Evolutionary conservation across 2,888 invertebrate species (phyloP).

Genomic region (Hyalella azteca): DNA sequence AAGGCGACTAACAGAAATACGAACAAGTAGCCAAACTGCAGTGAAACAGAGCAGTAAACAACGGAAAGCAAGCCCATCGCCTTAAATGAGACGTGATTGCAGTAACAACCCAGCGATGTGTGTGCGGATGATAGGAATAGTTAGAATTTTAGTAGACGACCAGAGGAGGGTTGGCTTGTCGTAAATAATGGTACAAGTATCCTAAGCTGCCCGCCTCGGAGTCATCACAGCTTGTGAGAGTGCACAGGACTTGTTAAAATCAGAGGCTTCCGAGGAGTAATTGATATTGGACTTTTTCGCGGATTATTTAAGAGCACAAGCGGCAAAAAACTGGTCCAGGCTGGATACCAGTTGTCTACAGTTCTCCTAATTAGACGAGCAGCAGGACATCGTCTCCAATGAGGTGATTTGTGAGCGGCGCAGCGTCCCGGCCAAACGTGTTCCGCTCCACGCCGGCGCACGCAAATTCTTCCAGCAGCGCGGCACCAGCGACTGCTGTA

Average conservation of each 20-base stretch:
- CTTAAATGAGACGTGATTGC: too few species aligned
- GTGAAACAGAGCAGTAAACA: too few species aligned
- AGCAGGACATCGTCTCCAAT: slow-evolving; percentile 35
- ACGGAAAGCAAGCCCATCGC: too few species aligned
- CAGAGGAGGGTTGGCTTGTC: not conserved
- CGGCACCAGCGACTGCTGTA: not conserved
- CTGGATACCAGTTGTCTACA: slow-evolving; percentile 34
- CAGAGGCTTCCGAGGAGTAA: slow-evolving; percentile 37
- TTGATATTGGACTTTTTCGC: slow-evolving; percentile 35
- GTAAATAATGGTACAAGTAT: slow-evolving; percentile 32
- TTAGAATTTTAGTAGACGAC: not conserved
- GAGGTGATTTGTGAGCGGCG: slow-evolving; percentile 27
- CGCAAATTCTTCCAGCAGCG: not conserved
- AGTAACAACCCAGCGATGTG: too few species aligned
- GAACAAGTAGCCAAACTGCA: too few species aligned
- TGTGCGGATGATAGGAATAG: too few species aligned
- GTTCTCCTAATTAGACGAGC: slow-evolving; percentile 35
- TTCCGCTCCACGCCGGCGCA: slow-evolving; percentile 13
- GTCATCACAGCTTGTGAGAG: slow-evolving; percentile 36
- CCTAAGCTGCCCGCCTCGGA: slow-evolving; percentile 27
- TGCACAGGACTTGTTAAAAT: slow-evolving; percentile 37
- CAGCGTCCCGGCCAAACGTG: not conserved
- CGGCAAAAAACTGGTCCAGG: slow-evolving; percentile 26
- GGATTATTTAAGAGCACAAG: slow-evolving; percentile 33
- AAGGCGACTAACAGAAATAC: too few species aligned